Evolutionary conservation across 2,797 vertebrate genomes (phyloP), one percentile per base, ranked within the genome.

Genomic region (Mareca strepera): DNA sequence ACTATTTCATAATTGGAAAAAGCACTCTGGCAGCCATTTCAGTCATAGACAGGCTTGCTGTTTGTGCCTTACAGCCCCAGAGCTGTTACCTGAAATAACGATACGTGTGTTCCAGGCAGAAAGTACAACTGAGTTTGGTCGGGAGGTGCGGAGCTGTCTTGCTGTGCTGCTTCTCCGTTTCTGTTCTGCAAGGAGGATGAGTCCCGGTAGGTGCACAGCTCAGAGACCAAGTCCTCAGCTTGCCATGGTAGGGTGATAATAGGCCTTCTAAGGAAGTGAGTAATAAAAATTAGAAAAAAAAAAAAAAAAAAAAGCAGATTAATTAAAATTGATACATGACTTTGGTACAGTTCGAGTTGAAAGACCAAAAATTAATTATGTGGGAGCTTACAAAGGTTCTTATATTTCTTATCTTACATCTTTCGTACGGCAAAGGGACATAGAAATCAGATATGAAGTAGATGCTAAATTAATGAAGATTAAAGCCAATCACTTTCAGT

Each of bases 381-480:
- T 75, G 26, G 31, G 31, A 68, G 21, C 14, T 90, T 82, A 20
- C 21, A 29, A 25, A 26, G 2, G 14, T 58, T 66, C 53, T 84
- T 46, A 0, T 31, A 28, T 66, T 77, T 14, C 16, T 72, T 48
- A 48, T 48, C 23, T 48, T 48, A 48, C 48, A 21, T 60, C 29
- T 76, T 37, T 55, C 26, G 67, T 72, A 16, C 5, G 43, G 25
- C 60, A 58, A 44, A 60, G 68, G 25, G n/a, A 16, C 75, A 92
- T 37, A 58, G 50, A 80, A 86, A 81, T 73, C 41, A 41, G 39
- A 20, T 83, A 59, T 43, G 46, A 92, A 86, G 37, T 78, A 75
- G 33, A 62, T 85, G 43, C 75, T 82, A 93, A 87, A 85, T 82
- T 82, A 85, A 70, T 90, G 58, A 88, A 81, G 59, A 81, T 75